A percentile compares a stretch with the other conserved stretches of the same genome.
Conservation (phyloP, 2,113 vertebrate species). For the Myrmophylax atrothorax region DNA sequence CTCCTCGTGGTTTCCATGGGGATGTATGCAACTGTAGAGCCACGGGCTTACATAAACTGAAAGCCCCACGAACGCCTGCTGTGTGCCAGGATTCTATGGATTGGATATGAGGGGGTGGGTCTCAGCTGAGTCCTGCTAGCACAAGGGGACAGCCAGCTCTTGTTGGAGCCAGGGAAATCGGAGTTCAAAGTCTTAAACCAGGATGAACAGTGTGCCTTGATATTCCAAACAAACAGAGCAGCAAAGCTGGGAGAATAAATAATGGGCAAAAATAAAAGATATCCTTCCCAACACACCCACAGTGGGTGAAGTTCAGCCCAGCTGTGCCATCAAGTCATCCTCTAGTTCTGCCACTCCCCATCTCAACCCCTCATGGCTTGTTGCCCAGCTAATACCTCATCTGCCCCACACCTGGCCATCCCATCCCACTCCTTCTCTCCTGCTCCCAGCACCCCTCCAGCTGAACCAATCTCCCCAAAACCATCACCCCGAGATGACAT, state of each 20-base stretch:
- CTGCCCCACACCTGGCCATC: background rate
- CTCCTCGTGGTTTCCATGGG: conserved; percentile 78
- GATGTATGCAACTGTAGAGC: conserved; percentile 54
- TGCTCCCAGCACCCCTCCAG: background rate
- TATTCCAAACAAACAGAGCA: background rate
- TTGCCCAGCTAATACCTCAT: background rate
- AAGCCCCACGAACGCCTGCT: background rate
- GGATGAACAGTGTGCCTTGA: background rate
- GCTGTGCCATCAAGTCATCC: background rate
- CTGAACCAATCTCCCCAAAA: background rate
- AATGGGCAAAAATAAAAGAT: background rate
- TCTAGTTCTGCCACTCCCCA: fast-evolving
- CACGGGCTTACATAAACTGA: conserved; percentile 60
- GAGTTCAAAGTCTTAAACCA: background rate
- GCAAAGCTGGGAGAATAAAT: background rate
- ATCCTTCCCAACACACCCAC: background rate
- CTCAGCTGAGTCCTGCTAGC: background rate
- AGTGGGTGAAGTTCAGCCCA: background rate
- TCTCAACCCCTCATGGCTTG: background rate
- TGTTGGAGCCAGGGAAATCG: background rate
- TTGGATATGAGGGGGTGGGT: background rate
- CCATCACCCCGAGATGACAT: background rate
- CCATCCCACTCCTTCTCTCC: background rate
- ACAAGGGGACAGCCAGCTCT: fast-evolving
- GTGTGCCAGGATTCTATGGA: background rate